Conservation (phyloP, 35 echinoderm and acorn worm species). For the Heliocidaris erythrogramma region DNA sequence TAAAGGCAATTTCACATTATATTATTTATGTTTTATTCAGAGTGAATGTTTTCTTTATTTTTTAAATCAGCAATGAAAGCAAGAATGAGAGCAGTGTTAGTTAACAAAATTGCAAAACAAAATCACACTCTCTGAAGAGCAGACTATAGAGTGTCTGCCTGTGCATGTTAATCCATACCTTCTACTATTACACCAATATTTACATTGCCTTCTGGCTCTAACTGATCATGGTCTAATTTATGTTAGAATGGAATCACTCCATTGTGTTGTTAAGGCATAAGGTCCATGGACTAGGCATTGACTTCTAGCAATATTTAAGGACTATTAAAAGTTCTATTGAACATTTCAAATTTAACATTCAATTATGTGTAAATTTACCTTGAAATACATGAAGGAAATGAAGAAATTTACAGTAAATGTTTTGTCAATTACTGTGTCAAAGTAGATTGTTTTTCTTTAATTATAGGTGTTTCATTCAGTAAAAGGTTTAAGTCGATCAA, state of each 20-base stretch:
- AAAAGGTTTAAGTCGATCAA: too few species aligned
- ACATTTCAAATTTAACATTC: neutral
- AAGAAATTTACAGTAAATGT: too few species aligned
- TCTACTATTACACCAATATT: conserved; percentile 12
- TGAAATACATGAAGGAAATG: too few species aligned
- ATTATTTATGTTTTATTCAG: too few species aligned
- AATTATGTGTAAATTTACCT: too few species aligned
- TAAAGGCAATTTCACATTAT: neutral
- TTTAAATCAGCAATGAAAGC: too few species aligned
- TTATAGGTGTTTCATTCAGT: too few species aligned
- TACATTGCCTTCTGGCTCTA: neutral
- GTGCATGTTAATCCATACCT: neutral
- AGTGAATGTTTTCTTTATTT: too few species aligned
- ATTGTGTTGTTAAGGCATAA: neutral
- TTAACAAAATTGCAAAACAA: neutral
- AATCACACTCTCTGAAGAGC: neutral
- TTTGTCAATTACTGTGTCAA: too few species aligned
- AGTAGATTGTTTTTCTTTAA: too few species aligned
- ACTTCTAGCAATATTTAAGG: neutral
- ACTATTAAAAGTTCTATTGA: neutral
- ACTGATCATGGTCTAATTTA: neutral
- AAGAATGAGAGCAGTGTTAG: neutral
- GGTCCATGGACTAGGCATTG: neutral
- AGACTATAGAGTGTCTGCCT: neutral
- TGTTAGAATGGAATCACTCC: neutral